A percentile compares a stretch with the other conserved stretches of the same genome.
phyloP scores from a whole-genome alignment of 2,888 invertebrate genomes.

The Xylocampa areola region DNA sequence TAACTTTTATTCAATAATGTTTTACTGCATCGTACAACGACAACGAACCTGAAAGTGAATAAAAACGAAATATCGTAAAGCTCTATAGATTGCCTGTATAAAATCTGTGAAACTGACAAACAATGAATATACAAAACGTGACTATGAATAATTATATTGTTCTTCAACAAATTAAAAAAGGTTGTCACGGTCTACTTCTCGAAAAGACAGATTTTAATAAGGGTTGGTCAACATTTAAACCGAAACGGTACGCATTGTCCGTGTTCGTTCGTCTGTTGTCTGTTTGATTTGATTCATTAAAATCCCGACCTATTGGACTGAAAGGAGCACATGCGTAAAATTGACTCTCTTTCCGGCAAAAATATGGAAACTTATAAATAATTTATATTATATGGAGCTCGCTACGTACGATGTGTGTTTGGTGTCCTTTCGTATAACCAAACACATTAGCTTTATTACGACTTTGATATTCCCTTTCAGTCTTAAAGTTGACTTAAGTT shows the following conservation, averaged over 20 bases:
- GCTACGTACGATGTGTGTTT: conserved; percentile 24
- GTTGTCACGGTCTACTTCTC: conserved; percentile 1
- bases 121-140: conserved; percentile 30
- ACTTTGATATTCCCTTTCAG: conserved; percentile 53
- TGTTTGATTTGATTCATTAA: conserved; percentile 38
- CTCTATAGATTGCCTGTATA: conserved; percentile 1
- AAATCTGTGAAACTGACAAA: conserved; percentile 16
- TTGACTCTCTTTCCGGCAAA: conserved; percentile 23
- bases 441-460: conserved; percentile 45
- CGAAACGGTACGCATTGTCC: conserved; percentile 19
- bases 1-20: background rate
- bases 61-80: background rate
- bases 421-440: conserved; percentile 36
- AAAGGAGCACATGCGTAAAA: conserved; percentile 45
- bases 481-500: conserved; percentile 30
- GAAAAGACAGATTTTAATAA: conserved; percentile 36
- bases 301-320: conserved; percentile 27
- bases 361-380: conserved; percentile 44
- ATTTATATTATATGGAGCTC: conserved; percentile 35
- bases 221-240: conserved; percentile 33
- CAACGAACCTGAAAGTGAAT: background rate
- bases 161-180: conserved; percentile 25
- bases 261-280: conserved; percentile 32
- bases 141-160: conserved; percentile 29
- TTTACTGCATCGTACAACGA: background rate